Evolutionary conservation across 2,113 vertebrate species (phyloP).

Genomic region (Cryptoleucopteryx plumbea): DNA sequence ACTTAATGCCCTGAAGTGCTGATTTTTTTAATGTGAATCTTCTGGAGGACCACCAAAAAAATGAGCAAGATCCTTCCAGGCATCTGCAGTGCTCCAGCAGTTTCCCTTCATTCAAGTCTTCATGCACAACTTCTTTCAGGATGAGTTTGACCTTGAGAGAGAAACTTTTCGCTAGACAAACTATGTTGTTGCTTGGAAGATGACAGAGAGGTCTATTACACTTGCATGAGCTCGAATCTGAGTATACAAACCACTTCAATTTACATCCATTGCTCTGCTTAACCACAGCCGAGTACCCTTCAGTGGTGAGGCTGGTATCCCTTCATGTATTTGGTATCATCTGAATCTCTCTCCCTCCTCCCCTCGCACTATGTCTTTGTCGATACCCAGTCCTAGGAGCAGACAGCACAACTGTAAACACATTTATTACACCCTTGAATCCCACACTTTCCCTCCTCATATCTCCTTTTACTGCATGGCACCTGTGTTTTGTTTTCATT

Average conservation of each 20-base stretch:
- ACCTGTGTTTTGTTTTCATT: conserved; percentile 53
- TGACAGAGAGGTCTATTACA: neutral
- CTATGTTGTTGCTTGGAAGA: neutral
- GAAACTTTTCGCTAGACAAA: neutral
- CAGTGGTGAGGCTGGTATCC: neutral
- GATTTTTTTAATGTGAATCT: neutral
- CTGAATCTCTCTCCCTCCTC: neutral
- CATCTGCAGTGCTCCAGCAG: neutral
- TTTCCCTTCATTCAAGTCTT: neutral
- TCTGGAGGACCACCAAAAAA: neutral
- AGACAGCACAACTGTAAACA: conserved; percentile 9
- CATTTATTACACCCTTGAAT: conserved; percentile 32
- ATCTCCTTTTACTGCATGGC: conserved; percentile 5
- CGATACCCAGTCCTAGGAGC: neutral
- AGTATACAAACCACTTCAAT: neutral
- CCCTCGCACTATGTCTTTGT: neutral
- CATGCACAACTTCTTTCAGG: neutral
- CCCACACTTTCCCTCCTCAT: neutral
- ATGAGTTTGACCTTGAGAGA: neutral
- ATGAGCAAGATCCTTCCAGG: neutral
- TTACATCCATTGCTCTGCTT: neutral
- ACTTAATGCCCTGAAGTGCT: neutral
- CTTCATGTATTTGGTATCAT: neutral
- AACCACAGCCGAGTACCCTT: neutral
- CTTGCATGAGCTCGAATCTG: neutral